Evolutionary conservation across 2,888 invertebrate species (phyloP).

Genomic region (Noctua janthina): DNA sequence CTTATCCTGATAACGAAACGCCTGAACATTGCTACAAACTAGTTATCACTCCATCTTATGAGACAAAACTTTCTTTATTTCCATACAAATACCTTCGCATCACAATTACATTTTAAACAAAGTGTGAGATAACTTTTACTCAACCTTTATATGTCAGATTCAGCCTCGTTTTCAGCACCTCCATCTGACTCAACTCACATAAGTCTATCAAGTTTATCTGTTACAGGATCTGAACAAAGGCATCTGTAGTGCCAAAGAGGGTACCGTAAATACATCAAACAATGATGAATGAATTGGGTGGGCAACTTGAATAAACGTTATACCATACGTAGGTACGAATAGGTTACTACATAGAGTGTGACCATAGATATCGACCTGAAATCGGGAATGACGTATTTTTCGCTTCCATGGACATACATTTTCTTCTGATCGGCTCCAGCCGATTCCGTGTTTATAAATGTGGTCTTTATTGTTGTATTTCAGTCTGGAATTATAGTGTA

Average conservation of each 20-base stretch:
- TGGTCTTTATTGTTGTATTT: neutral
- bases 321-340: too few species aligned
- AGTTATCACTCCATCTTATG: neutral
- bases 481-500: neutral
- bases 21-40: neutral
- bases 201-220: neutral
- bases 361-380: too few species aligned
- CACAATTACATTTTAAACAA: neutral
- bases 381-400: neutral
- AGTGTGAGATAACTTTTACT: neutral
- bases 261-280: neutral
- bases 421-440: neutral
- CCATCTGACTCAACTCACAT: neutral
- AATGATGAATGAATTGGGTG: neutral
- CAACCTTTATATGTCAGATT: neutral
- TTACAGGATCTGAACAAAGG: slow-evolving; percentile 9
- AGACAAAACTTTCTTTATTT: neutral
- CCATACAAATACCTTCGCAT: neutral
- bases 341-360: too few species aligned
- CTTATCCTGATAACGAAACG: neutral
- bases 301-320: neutral
- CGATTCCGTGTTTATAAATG: neutral
- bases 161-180: slow-evolving; percentile 17
- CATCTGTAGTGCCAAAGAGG: neutral
- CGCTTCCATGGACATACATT: neutral